phyloP scores from a whole-genome alignment of 2,888 invertebrate genomes.

The Drosophila nr. perissopoda region DNA sequence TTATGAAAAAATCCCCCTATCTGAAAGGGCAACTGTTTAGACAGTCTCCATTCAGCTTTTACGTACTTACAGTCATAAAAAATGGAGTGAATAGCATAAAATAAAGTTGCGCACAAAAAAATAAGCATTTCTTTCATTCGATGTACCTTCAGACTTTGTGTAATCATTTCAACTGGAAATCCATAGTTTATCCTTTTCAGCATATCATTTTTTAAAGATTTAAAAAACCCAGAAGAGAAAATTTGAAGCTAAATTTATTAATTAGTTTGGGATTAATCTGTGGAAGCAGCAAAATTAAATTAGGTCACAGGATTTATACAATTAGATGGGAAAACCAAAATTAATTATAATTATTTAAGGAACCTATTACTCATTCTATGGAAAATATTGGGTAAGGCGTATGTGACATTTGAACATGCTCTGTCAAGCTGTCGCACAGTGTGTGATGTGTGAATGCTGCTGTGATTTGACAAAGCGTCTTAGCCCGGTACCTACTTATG shows the following conservation, averaged over 20 bases:
- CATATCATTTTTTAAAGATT: background rate
- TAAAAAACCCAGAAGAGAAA: background rate
- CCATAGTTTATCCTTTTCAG: background rate
- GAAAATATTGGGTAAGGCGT: background rate
- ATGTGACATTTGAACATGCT: background rate
- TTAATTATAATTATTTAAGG: background rate
- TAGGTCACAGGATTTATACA: background rate
- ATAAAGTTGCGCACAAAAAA: slow-evolving; percentile 11
- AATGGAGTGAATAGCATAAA: slow-evolving; percentile 5
- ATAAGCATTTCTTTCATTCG: background rate
- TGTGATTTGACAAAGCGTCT: slow-evolving; percentile 61
- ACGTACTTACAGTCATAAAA: slow-evolving; percentile 36
- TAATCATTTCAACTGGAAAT: background rate
- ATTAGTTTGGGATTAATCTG: background rate
- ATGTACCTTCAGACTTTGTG: background rate
- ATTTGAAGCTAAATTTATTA: background rate
- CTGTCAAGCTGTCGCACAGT: background rate
- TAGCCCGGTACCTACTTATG: slow-evolving; percentile 26
- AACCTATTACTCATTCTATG: background rate
- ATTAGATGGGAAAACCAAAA: background rate
- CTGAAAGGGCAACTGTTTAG: slow-evolving; percentile 41
- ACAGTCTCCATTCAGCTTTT: slow-evolving; percentile 50
- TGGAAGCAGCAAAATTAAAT: background rate
- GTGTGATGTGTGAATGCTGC: slow-evolving; percentile 29
- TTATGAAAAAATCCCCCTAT: slow-evolving; percentile 37